A percentile compares a stretch with the other conserved stretches of the same genome.
Conservation (phyloP, 2,113 vertebrate genomes). For the Bujurquina vittata region DNA sequence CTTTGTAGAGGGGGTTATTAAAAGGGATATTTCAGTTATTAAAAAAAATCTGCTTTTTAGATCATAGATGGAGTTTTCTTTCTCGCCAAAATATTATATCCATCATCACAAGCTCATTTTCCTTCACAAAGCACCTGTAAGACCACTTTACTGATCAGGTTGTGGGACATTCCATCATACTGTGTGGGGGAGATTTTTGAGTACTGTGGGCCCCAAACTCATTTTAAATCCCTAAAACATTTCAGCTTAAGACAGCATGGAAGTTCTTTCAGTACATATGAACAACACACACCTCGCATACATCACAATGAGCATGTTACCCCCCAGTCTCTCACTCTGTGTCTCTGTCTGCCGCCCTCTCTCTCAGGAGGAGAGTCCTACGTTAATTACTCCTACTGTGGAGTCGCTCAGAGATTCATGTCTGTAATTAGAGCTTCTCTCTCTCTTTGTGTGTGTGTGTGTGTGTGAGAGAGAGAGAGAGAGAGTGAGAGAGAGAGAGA, state of each 20-base stretch:
- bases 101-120: constrained; percentile 11
- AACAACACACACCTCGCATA: constrained; percentile 18
- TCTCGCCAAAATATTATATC: background rate
- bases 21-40: background rate
- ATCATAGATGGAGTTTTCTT: background rate
- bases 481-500: background rate
- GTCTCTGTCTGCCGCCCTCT: constrained; percentile 32
- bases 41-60: background rate
- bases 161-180: background rate
- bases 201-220: background rate
- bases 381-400: constrained; percentile 74
- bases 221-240: background rate
- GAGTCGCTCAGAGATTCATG: constrained; percentile 63
- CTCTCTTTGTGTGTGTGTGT: constrained; percentile 11
- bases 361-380: constrained; percentile 58
- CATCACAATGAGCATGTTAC: constrained; percentile 27
- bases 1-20: too few relatives aligned
- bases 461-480: background rate
- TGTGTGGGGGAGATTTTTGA: background rate
- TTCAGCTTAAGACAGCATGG: background rate
- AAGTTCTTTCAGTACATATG: background rate
- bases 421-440: constrained; percentile 65
- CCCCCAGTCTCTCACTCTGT: constrained; percentile 32
- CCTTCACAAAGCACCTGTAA: background rate
- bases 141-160: background rate